Evolutionary conservation across 2,113 vertebrate species (phyloP).

Genomic region (Barnardius zonarius): DNA sequence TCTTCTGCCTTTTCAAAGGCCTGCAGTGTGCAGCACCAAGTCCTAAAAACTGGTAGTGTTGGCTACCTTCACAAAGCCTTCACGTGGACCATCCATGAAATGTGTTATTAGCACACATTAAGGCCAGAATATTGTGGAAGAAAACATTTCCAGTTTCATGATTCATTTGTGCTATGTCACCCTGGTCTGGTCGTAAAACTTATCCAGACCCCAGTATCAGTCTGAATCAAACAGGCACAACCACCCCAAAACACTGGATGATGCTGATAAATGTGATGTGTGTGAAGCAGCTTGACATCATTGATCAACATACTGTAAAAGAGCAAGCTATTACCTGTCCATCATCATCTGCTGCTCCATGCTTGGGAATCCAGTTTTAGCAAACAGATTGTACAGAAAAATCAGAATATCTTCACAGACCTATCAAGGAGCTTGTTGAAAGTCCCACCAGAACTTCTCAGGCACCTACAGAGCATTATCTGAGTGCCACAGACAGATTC

Average conservation of each 20-base stretch:
- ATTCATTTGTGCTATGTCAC: background rate
- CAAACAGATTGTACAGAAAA: background rate
- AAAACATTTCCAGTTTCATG: background rate
- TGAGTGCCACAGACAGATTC: conserved; percentile 12
- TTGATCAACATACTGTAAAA: background rate
- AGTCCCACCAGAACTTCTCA: background rate
- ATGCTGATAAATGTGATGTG: background rate
- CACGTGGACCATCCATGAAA: fast-evolving
- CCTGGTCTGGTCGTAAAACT: background rate
- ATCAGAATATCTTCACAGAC: background rate
- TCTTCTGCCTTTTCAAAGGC: background rate
- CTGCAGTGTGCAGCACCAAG: background rate
- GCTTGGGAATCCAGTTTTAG: background rate
- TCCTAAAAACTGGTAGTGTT: background rate
- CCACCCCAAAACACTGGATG: background rate
- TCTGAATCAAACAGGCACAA: background rate
- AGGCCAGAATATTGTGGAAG: background rate
- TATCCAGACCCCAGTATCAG: background rate
- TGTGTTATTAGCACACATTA: background rate
- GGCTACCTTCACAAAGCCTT: background rate
- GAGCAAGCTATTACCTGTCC: background rate
- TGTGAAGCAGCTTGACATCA: background rate
- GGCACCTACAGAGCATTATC: background rate
- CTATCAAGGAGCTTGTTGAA: background rate
- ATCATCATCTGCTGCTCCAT: background rate